Evolutionary conservation across 2,888 invertebrate genomes (phyloP), one percentile per base, ranked within the genome.

Genomic region (Pantelozetes paolii): DNA sequence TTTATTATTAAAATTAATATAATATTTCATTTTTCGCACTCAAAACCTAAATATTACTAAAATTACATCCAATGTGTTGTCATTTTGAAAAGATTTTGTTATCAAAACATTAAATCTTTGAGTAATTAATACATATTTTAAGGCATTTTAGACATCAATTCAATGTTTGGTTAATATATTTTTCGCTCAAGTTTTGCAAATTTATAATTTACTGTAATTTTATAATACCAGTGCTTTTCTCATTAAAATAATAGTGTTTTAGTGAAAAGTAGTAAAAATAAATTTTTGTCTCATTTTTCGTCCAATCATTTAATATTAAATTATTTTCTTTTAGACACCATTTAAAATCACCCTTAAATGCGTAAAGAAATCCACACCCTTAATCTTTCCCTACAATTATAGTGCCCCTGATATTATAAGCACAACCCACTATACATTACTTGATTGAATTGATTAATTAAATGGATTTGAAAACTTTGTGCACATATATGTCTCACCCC

Each of bases 221-320:
- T 45, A 45, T 15, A 15, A 45, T 45, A 45, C 15, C 45, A 45
- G 2, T 45, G 45, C 45, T 45, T 15, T 36, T 36, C 6, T 36
- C 36, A 8, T 36, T 36, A 9, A 36, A 36, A 36, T 36, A 8
- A 54, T 23, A 26, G 13, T 54, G 54, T 28, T 57, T 28, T 26
- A 28, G 28, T 23, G 57, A 26, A 26, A 57, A 57, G 18, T 13
- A 28, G 28, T 57, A n/a, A n/a, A n/a, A 57, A 57, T 57, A 57
- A 28, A 28, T 57, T 57, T 57, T 57, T 57, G 57, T 28, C 57
- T 57, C 57, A 57, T 57, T 57, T 57, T 28, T 57, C 57, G 1
- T 26, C 57, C 15, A 18, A 45, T 36, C 6, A 57, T 57, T 18
- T 20, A 28, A 28, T 57, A 57, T 57, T 57, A 57, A 57, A 57